Evolutionary conservation across 2,888 invertebrate genomes (phyloP), one percentile per base, ranked within the genome.

Genomic region (Spicauda simplicius): DNA sequence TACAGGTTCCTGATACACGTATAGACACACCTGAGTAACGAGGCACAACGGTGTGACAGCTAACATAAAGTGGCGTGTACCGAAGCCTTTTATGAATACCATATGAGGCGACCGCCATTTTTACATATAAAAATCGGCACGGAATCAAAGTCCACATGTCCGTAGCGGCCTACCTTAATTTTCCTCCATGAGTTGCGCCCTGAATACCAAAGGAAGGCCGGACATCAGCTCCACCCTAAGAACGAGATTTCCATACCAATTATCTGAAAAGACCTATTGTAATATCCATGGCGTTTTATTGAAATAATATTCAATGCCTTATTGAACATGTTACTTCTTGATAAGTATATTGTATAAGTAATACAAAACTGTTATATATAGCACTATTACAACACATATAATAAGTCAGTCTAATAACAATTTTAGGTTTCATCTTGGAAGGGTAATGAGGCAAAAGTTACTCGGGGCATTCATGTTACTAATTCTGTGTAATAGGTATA

Each of bases 91-190:
- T 86, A 85, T 87, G 88, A 89, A 90, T 90, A 86, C 84, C 80
- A 81, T 87, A 90, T 87, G 87, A 88, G 86, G 74, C 72, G 74
- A 63, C 76, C 77, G 81, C 81, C 72, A 84, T 84, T 87, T 87
- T 85, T 85, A 84, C 86, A 85, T 85, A 85, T 74, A 76, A 84
- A 86, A 87, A 87, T 86, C 84, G 84, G 84, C 80, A 85, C 75
- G 81, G 85, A 87, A 88, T 89, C 89, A 89, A 89, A 90, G 81
- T 85, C 87, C 85, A 83, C 86, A 88, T 90, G 88, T 85, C 84
- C 86, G 80, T 77, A 76, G 81, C 79, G 84, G 86, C 81, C 84
- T 85, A 88, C 91, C 90, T 90, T 90, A 89, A 90, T 90, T 90
- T 90, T 88, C 85, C 86, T 86, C 77, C 75, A 75, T 70, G 78